Percentiles rank a stretch among this genome's conserved stretches.
Evolutionary conservation across 2,113 vertebrate species (phyloP).

Genomic region (Protobothrops mucrosquamatus): DNA sequence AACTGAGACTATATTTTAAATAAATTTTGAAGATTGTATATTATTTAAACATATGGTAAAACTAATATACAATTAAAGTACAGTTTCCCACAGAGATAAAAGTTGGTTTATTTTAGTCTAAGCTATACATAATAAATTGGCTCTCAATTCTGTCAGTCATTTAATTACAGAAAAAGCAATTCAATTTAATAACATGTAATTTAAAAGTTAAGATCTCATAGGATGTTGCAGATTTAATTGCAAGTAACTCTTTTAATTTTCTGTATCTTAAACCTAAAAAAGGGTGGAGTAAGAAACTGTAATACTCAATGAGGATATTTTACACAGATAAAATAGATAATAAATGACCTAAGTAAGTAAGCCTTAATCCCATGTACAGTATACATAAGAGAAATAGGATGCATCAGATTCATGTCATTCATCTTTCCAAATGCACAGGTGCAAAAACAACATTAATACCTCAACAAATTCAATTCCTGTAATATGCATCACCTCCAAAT

Average conservation of each 20-base stretch:
- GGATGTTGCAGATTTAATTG: neutral
- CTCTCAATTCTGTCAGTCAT: slow-evolving; percentile 17
- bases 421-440: neutral
- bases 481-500: neutral
- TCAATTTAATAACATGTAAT: neutral
- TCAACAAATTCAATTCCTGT: neutral
- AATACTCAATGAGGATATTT: neutral
- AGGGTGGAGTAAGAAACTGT: neutral
- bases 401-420: neutral
- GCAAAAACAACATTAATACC: neutral
- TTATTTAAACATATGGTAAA: neutral
- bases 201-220: neutral
- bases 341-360: neutral
- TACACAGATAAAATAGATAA: neutral
- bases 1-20: neutral
- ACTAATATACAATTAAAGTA: neutral
- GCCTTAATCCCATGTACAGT: neutral
- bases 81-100: neutral
- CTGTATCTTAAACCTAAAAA: neutral
- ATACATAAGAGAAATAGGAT: neutral
- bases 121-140: slow-evolving; percentile 15
- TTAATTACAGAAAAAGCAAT: neutral
- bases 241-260: neutral
- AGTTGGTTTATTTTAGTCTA: neutral
- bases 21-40: neutral